Percentiles rank a stretch among this genome's conserved stretches.
Evolutionary conservation across 2,113 vertebrate species (phyloP).

Genomic region (cattle (Bos taurus)): ARS-UCD2.0 NC_037329.1:41885501-41886000

Average conservation of each 20-base stretch:
- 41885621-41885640: neutral
- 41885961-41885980: neutral
- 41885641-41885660: neutral
- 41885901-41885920: neutral
- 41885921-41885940: neutral
- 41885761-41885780: neutral
- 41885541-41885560: constrained; percentile 5
- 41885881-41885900: neutral
- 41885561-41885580: neutral
- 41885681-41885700: neutral
- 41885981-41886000: neutral
- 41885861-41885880: neutral
- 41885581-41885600: constrained; percentile 1
- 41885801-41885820: neutral
- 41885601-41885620: constrained; percentile 33
- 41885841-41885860: neutral
- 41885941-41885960: constrained; percentile 1
- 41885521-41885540: constrained; percentile 12
- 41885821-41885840: neutral
- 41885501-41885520: neutral
- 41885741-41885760: neutral
- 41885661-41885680: neutral
- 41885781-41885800: neutral
- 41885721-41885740: neutral
- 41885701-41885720: neutral